Conservation (phyloP, 2,113 vertebrate species). For the Miniopterus natalensis region DNA sequence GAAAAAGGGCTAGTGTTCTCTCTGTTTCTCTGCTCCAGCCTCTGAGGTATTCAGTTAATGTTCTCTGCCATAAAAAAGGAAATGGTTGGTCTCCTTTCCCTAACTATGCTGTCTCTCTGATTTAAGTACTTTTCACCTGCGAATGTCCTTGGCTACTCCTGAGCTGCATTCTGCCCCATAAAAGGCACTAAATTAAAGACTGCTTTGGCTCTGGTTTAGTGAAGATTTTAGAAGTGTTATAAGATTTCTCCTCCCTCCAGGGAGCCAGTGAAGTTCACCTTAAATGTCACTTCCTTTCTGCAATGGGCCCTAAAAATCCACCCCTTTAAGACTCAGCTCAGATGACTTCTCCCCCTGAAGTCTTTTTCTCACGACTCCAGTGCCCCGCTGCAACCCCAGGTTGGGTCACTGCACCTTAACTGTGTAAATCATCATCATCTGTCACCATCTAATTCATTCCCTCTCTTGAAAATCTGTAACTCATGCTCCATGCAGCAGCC, state of each 20-base stretch:
- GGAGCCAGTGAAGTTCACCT: background rate
- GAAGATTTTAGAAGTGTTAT: constrained; percentile 24
- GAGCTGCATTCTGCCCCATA: constrained; percentile 62
- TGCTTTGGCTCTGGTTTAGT: constrained; percentile 51
- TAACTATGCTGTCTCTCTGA: constrained; percentile 73
- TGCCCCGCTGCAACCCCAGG: background rate
- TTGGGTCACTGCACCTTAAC: too few relatives aligned
- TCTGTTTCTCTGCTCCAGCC: background rate
- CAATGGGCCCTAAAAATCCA: background rate
- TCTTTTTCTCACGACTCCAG: background rate
- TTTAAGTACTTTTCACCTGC: constrained; percentile 80
- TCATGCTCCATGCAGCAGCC: background rate
- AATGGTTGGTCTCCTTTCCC: constrained; percentile 64
- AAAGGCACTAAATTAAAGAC: constrained; percentile 78
- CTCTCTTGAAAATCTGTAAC: background rate
- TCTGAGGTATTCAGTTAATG: constrained; percentile 57
- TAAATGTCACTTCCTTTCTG: constrained; percentile 36
- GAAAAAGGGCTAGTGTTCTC: background rate
- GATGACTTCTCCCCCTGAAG: background rate
- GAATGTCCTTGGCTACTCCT: constrained; percentile 73
- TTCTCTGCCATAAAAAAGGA: constrained; percentile 68
- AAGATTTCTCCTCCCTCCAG: constrained; percentile 18
- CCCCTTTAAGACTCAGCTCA: background rate
- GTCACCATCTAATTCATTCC: background rate
- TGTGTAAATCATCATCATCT: background rate